These are phyloP conservation scores for Ennomos fuscantarius DNA, from an alignment of 2,888 invertebrate genomes.

Conservation along the genomic window DNA sequence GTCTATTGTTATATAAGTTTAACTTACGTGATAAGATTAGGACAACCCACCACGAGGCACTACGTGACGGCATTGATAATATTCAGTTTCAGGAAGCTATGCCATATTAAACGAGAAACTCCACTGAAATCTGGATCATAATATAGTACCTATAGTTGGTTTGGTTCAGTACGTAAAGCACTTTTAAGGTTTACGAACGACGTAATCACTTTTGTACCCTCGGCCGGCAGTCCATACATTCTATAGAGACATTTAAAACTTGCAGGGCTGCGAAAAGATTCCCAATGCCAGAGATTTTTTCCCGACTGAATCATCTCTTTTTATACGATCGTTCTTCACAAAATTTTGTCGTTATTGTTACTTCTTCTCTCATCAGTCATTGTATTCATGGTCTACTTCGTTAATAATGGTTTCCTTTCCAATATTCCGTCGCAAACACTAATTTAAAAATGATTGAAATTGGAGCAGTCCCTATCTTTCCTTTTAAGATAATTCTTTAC, in stretches of 20 bases:
- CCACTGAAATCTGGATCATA: conserved; percentile 2
- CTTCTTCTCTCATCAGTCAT: conserved; percentile 31
- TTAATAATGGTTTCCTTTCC: conserved; percentile 24
- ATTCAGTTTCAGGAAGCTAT: conserved; percentile 40
- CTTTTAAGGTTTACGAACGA: conserved; percentile 10
- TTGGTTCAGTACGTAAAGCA: conserved; percentile 9
- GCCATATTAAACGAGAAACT: conserved; percentile 17
- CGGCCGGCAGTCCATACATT: conserved; percentile 10
- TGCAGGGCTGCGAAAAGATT: conserved; percentile 15
- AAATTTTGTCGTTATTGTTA: conserved; percentile 24
- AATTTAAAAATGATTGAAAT: conserved; percentile 52
- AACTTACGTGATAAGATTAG: conserved; percentile 63
- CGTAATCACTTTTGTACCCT: conserved; percentile 17
- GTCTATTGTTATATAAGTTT: conserved; percentile 58
- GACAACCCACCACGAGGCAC: conserved; percentile 54
- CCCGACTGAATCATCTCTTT: conserved; percentile 21
- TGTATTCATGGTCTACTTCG: conserved; percentile 25
- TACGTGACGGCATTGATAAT: conserved; percentile 60
- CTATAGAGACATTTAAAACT: conserved; percentile 19
- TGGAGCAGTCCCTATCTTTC: conserved; percentile 45
- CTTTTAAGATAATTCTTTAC: conserved; percentile 63
- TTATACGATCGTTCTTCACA: conserved; percentile 16
- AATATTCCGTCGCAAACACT: conserved; percentile 29
- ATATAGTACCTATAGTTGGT: conserved; percentile 1
- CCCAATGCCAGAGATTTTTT: conserved; percentile 13